Conservation (phyloP, 1,140 invertebrate genomes). For the Brachionus sp. region DNA sequence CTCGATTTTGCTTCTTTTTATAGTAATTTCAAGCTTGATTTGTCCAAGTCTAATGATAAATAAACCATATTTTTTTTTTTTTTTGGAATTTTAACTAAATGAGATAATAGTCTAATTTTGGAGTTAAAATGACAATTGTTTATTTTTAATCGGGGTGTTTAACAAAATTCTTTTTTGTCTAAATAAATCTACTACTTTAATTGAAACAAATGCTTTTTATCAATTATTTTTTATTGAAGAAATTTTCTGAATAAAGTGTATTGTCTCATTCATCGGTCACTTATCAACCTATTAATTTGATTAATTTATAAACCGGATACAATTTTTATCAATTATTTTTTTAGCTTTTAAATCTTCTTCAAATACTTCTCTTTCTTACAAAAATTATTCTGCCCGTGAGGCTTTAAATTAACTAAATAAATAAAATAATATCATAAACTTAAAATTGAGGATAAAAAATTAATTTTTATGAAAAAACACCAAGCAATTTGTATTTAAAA, state of each 20-base stretch:
- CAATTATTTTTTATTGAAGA: not conserved
- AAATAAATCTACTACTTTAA: not conserved
- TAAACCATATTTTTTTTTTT: not conserved
- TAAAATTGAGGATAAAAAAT: too few species aligned
- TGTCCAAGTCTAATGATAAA: not conserved
- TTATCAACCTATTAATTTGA: not conserved
- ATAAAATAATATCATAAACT: too few species aligned
- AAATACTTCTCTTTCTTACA: too few species aligned
- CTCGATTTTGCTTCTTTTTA: not conserved
- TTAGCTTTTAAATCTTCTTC: too few species aligned
- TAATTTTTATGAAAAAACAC: too few species aligned
- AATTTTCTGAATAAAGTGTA: not conserved
- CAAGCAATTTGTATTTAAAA: too few species aligned
- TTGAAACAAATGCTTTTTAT: not conserved
- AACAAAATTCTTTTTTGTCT: not conserved
- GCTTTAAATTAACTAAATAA: conserved; percentile 60
- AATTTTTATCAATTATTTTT: too few species aligned
- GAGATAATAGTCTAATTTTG: not conserved
- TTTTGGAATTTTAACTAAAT: not conserved
- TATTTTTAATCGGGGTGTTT: not conserved
- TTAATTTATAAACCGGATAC: not conserved
- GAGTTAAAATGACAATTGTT: not conserved
- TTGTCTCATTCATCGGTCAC: not conserved
- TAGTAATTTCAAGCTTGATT: not conserved
- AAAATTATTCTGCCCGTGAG: conserved; percentile 84